A percentile compares a stretch with the other conserved stretches of the same genome.
Conservation (phyloP, 2,888 invertebrate genomes). For the Sacculina carcini region DNA sequence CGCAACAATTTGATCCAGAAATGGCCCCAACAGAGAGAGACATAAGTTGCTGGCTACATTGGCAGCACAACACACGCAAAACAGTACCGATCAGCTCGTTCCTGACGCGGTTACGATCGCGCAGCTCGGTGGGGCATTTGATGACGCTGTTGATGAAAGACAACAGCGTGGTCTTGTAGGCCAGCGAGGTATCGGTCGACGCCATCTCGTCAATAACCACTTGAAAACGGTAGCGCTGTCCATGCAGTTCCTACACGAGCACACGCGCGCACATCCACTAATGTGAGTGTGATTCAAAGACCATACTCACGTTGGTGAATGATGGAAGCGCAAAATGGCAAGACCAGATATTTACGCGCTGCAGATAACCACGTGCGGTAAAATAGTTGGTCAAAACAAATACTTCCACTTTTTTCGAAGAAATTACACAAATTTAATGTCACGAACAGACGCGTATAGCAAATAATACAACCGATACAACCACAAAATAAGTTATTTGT, state of each 20-base stretch:
- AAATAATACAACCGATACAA: too few relatives aligned
- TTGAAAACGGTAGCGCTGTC: slow-evolving; percentile 63
- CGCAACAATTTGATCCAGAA: too few relatives aligned
- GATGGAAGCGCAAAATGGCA: too few relatives aligned
- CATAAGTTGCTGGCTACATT: too few relatives aligned
- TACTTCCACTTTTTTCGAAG: too few relatives aligned
- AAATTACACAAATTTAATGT: too few relatives aligned
- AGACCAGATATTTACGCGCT: too few relatives aligned
- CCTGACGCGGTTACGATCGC: slow-evolving; percentile 59
- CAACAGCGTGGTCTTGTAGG: slow-evolving; percentile 71
- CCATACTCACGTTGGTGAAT: background rate
- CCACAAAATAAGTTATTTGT: too few relatives aligned
- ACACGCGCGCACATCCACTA: background rate
- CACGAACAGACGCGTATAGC: too few relatives aligned
- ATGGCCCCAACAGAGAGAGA: background rate
- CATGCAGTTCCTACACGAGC: slow-evolving; percentile 40
- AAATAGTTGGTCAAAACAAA: too few relatives aligned
- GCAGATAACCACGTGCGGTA: too few relatives aligned
- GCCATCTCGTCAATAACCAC: slow-evolving; percentile 68
- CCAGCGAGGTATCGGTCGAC: slow-evolving; percentile 39
- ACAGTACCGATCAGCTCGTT: slow-evolving; percentile 80
- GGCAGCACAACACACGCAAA: too few relatives aligned
- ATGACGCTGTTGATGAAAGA: slow-evolving; percentile 90
- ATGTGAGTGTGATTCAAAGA: background rate
- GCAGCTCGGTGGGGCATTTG: slow-evolving; percentile 59